Conservation (phyloP, 2,888 invertebrate genomes). For the Eristalis tenax region DNA sequence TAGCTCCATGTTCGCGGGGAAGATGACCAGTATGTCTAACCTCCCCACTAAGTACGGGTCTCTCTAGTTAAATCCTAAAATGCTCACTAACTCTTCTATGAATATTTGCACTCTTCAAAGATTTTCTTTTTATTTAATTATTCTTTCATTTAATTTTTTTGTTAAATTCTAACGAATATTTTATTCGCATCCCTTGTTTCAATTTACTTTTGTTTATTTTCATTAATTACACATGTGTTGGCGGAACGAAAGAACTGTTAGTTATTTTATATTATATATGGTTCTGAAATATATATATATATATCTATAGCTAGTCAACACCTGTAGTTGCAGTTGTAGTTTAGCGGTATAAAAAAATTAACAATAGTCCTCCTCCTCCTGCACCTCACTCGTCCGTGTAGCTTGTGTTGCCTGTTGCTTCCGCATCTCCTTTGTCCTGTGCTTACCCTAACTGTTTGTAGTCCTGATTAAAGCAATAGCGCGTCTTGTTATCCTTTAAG, state of each 20-base stretch:
- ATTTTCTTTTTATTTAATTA: conserved; percentile 52
- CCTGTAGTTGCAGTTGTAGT: conserved; percentile 65
- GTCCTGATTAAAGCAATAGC: conserved; percentile 72
- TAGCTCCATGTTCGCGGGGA: not conserved
- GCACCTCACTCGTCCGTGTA: not conserved
- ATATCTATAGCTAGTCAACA: conserved; percentile 67
- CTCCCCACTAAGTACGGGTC: not conserved
- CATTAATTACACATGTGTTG: conserved; percentile 32
- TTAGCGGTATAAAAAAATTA: conserved; percentile 69
- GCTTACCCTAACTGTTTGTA: conserved; percentile 73
- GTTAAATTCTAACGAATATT: conserved; percentile 76
- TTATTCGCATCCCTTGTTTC: conserved; percentile 81
- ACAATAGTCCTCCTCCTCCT: conserved; percentile 53
- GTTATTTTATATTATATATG: conserved; percentile 27
- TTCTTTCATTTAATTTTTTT: conserved; percentile 62
- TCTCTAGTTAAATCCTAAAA: not conserved
- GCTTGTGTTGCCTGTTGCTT: not conserved
- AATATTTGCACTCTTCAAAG: conserved; percentile 42
- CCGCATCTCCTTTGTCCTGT: conserved; percentile 27
- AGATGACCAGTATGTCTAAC: not conserved
- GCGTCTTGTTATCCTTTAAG: conserved; percentile 76
- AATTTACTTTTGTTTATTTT: conserved; percentile 75
- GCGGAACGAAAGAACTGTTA: conserved; percentile 38
- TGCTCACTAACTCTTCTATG: not conserved
- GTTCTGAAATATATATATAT: conserved; percentile 30